A percentile compares a stretch with the other conserved stretches of the same genome.
phyloP scores from a whole-genome alignment of 2,113 vertebrate species.

The Pseudois nayaur region DNA sequence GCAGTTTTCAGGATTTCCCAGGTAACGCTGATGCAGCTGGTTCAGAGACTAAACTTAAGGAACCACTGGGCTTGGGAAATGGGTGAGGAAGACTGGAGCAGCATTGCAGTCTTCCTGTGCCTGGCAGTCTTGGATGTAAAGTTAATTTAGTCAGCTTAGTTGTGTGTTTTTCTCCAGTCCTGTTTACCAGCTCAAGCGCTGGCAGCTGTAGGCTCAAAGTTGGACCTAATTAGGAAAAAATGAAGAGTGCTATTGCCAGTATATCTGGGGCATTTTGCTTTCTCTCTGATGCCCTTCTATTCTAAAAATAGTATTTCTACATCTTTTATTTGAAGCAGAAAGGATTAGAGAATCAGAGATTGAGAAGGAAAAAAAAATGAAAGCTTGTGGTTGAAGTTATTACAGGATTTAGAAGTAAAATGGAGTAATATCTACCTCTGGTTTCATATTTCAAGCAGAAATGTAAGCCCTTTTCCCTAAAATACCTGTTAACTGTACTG shows the following conservation, averaged over 20 bases:
- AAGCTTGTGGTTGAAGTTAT: neutral
- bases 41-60: neutral
- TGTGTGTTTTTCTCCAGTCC: neutral
- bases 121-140: neutral
- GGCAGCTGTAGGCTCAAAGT: neutral
- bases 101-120: neutral
- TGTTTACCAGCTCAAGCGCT: neutral
- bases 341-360: neutral
- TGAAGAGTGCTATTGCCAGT: neutral
- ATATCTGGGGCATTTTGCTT: neutral
- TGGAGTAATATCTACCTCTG: neutral
- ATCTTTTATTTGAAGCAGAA: neutral
- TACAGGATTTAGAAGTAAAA: neutral
- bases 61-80: neutral
- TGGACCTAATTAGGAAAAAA: neutral
- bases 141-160: neutral
- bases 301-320: neutral
- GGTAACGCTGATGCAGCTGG: neutral
- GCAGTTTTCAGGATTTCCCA: neutral
- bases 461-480: neutral
- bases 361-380: neutral
- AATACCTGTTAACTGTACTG: neutral
- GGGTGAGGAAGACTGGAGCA: neutral
- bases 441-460: neutral
- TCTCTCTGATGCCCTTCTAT: neutral